Evolutionary conservation across 2,888 invertebrate genomes (phyloP).

Genomic region (Acleris literana): DNA sequence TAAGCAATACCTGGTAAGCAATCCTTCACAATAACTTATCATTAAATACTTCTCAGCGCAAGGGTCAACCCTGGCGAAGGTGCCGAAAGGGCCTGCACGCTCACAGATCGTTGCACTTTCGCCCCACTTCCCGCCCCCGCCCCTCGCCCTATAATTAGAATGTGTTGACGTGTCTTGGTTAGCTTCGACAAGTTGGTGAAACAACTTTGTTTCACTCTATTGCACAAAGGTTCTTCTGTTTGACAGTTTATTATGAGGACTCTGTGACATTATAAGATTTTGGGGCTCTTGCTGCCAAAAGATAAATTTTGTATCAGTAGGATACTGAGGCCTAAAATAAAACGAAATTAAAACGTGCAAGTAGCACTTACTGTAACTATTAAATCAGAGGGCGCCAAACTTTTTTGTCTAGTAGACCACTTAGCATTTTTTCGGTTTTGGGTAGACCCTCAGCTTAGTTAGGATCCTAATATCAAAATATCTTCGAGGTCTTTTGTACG

Average conservation of each 20-base stretch:
- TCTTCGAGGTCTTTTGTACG: too few species aligned
- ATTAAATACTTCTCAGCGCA: background rate
- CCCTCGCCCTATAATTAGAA: conserved; percentile 2
- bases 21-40: background rate
- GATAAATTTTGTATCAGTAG: too few species aligned
- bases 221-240: background rate
- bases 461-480: too few species aligned
- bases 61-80: background rate
- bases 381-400: too few species aligned
- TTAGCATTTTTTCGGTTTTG: too few species aligned
- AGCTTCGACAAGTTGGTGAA: background rate
- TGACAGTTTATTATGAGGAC: background rate
- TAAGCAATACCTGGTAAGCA: too few species aligned
- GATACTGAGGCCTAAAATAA: too few species aligned
- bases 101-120: conserved; percentile 13
- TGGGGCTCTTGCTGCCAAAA: background rate
- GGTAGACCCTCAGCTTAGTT: too few species aligned
- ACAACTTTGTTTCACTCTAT: background rate
- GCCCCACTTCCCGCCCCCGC: conserved; percentile 3
- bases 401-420: too few species aligned
- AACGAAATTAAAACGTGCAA: too few species aligned
- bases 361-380: too few species aligned
- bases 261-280: background rate
- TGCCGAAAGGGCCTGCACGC: conserved; percentile 2
- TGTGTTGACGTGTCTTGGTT: conserved; percentile 2